phyloP scores from a whole-genome alignment of 2,113 vertebrate species.

The Lycaon pictus region DNA sequence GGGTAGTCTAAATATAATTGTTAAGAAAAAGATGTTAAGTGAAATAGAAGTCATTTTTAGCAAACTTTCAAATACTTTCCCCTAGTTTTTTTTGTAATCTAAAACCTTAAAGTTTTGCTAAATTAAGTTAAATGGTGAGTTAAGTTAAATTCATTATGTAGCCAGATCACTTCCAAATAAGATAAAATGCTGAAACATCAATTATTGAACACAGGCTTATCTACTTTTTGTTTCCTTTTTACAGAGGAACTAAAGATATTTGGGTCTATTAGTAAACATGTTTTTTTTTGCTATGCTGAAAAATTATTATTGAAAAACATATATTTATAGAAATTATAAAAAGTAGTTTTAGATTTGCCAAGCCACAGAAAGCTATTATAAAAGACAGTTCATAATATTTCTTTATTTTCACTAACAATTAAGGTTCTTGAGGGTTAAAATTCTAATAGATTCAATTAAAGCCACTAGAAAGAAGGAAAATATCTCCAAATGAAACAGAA shows the following conservation, averaged over 20 bases:
- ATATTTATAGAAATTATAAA: neutral
- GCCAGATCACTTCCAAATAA: neutral
- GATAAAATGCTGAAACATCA: neutral
- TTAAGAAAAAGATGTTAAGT: neutral
- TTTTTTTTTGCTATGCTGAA: neutral
- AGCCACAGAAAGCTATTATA: neutral
- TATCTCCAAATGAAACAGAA: neutral
- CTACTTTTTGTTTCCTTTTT: neutral
- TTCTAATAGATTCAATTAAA: neutral
- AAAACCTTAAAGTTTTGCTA: neutral
- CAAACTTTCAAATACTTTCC: neutral
- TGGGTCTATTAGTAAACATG: neutral
- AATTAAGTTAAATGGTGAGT: neutral
- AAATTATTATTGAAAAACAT: neutral
- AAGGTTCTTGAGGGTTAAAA: neutral
- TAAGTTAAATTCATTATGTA: neutral
- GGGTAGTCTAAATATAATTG: neutral
- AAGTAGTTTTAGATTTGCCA: neutral
- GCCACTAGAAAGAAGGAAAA: neutral
- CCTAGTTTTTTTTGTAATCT: neutral
- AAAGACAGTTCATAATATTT: neutral
- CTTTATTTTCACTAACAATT: neutral
- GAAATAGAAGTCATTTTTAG: neutral
- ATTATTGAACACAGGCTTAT: neutral
- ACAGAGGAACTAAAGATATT: neutral